Percentiles rank a stretch among this genome's conserved stretches.
Evolutionary conservation across 30 jellyfish, hydroid and myxozoan genomes (phyloP).

Genomic region (Cassiopea xamachana): DNA sequence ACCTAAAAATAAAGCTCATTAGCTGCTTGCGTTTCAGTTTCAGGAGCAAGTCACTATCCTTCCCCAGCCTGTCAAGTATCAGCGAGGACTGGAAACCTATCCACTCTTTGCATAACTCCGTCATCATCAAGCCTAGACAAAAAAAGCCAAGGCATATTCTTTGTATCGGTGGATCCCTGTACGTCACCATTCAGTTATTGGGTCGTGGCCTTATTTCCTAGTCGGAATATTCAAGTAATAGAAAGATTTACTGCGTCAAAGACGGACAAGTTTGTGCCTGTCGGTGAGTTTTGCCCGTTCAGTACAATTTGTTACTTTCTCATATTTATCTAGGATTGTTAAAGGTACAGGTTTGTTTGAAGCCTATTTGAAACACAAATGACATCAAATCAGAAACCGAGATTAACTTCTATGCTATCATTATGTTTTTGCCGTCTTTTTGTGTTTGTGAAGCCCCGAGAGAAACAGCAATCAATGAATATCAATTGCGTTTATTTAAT

Average conservation of each 20-base stretch:
- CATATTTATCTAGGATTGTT: too few species aligned
- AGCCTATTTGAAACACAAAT: too few species aligned
- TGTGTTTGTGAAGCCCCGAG: too few species aligned
- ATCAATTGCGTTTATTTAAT: too few species aligned
- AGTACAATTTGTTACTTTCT: too few species aligned
- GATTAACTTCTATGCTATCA: too few species aligned
- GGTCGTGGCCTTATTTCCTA: conserved; percentile 54
- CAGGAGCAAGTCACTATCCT: conserved; percentile 77
- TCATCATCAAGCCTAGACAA: conserved; percentile 41
- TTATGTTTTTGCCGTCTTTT: too few species aligned
- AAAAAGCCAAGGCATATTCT: conserved; percentile 44
- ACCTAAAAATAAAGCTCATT: too few species aligned
- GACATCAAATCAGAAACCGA: too few species aligned
- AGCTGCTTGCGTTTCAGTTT: conserved; percentile 9
- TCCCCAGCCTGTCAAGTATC: conserved; percentile 66
- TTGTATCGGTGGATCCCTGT: conserved; percentile 72
- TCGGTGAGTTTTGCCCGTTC: conserved; percentile 51
- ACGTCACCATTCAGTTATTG: conserved; percentile 62
- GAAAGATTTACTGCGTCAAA: conserved; percentile 64
- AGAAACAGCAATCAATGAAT: too few species aligned
- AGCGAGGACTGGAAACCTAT: conserved; percentile 67
- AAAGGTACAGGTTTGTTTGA: too few species aligned
- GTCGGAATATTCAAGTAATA: conserved; percentile 24
- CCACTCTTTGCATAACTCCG: conserved; percentile 68
- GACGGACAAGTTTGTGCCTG: conserved; percentile 62